These are phyloP conservation scores for Epinephelus lanceolatus DNA, from an alignment of 2,113 vertebrate species.

Conservation along the genomic window DNA sequence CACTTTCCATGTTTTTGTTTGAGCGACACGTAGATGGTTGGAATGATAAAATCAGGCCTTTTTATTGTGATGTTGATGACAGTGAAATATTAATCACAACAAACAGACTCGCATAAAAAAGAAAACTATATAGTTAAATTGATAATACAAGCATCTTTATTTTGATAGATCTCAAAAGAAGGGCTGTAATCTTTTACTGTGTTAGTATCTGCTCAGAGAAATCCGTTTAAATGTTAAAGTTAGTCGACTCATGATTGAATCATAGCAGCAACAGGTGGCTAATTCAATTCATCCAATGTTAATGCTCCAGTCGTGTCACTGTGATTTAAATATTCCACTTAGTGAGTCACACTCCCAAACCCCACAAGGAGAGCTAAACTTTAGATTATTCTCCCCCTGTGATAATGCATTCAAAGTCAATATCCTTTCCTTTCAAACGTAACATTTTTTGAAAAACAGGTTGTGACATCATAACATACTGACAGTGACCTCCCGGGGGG, in stretches of 20 bases:
- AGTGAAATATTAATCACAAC: not conserved
- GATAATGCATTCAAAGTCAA: not conserved
- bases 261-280: slow-evolving; percentile 49
- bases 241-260: slow-evolving; percentile 26
- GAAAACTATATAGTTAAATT: not conserved
- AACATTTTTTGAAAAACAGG: not conserved
- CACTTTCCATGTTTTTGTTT: not conserved
- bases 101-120: not conserved
- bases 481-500: not conserved
- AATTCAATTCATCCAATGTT: slow-evolving; percentile 44
- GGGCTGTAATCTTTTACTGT: not conserved
- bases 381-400: not conserved
- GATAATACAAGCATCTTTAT: not conserved
- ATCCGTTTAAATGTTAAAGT: slow-evolving; percentile 5
- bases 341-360: slow-evolving; percentile 9
- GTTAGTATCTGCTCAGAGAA: not conserved
- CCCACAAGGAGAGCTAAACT: not conserved
- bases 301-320: slow-evolving; percentile 34
- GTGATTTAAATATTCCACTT: slow-evolving; percentile 28
- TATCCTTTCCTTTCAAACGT: not conserved
- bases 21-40: not conserved
- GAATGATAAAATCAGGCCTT: not conserved
- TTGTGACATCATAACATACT: slow-evolving; percentile 7
- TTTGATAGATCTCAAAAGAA: not conserved
- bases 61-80: not conserved